Conservation (phyloP, 2,888 invertebrate genomes). For the Ectemnius cavifrons region DNA sequence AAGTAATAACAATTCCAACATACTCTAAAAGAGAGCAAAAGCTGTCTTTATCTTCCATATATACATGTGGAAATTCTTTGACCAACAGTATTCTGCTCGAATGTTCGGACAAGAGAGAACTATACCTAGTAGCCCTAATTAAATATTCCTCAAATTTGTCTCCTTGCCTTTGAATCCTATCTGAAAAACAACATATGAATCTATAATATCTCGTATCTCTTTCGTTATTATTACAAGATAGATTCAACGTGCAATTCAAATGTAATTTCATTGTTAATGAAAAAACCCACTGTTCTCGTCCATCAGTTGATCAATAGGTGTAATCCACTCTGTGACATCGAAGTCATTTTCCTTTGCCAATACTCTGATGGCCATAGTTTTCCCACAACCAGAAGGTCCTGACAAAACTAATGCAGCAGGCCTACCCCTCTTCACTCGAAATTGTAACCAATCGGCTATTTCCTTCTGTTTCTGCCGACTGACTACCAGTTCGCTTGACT, state of each 20-base stretch:
- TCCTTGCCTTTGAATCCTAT: constrained; percentile 80
- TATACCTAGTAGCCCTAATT: constrained; percentile 87
- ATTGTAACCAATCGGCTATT: constrained; percentile 69
- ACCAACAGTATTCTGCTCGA: constrained; percentile 83
- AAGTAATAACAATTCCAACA: constrained; percentile 28
- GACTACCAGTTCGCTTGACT: constrained; percentile 66
- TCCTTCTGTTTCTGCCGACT: constrained; percentile 73
- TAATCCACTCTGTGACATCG: constrained; percentile 89
- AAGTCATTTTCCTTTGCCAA: constrained; percentile 83
- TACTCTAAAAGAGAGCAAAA: constrained; percentile 85
- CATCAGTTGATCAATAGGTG: constrained; percentile 85
- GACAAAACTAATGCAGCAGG: constrained; percentile 82
- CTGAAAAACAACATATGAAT: constrained; percentile 50
- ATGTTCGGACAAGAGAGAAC: constrained; percentile 63
- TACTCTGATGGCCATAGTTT: constrained; percentile 86
- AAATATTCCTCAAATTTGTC: constrained; percentile 88
- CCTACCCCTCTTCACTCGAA: constrained; percentile 50
- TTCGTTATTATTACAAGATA: constrained; percentile 2
- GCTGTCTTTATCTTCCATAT: constrained; percentile 83
- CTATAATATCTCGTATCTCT: background rate
- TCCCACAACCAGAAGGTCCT: constrained; percentile 92
- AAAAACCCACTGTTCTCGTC: constrained; percentile 78
- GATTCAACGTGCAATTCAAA: background rate
- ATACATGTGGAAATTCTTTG: constrained; percentile 91
- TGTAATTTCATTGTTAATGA: background rate